Evolutionary conservation across 2,888 invertebrate genomes (phyloP).

Genomic region (Meiosimyza platycephala): DNA sequence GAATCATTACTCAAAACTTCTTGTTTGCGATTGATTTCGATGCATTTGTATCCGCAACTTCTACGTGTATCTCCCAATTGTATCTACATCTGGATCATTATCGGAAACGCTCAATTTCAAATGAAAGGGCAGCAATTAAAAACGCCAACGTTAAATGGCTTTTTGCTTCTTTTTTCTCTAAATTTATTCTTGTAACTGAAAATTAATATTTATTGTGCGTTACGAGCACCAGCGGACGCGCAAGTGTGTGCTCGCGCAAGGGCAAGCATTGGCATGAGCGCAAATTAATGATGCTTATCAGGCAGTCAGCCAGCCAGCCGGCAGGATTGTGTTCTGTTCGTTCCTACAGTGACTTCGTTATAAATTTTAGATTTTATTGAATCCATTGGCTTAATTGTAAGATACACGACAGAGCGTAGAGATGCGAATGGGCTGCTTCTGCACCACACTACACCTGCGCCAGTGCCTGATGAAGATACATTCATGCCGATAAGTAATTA

Average conservation of each 20-base stretch:
- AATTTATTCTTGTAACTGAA: slow-evolving; percentile 2
- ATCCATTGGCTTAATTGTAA: not conserved
- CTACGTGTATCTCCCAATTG: not conserved
- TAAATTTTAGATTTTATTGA: slow-evolving; percentile 9
- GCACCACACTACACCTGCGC: not conserved
- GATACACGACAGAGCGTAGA: not conserved
- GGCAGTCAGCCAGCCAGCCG: not conserved
- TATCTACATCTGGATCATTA: too few species aligned
- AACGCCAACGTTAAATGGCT: too few species aligned
- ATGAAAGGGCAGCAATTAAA: too few species aligned
- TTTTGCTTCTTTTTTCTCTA: too few species aligned
- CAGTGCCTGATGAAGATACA: slow-evolving; percentile 36
- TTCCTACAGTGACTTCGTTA: not conserved
- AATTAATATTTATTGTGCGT: not conserved
- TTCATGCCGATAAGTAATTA: slow-evolving; percentile 48
- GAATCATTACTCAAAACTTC: too few species aligned
- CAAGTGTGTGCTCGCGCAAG: not conserved
- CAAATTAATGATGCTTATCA: slow-evolving; percentile 33
- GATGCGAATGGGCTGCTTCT: not conserved
- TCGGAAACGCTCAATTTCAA: too few species aligned
- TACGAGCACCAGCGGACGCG: slow-evolving; percentile 8
- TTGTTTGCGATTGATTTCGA: too few species aligned
- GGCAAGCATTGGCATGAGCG: not conserved
- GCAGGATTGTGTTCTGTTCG: too few species aligned
- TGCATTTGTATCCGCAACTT: too few species aligned